A percentile compares a stretch with the other conserved stretches of the same genome.
Evolutionary conservation across 2,113 vertebrate species (phyloP).

Genomic region (Xiphophorus couchianus): DNA sequence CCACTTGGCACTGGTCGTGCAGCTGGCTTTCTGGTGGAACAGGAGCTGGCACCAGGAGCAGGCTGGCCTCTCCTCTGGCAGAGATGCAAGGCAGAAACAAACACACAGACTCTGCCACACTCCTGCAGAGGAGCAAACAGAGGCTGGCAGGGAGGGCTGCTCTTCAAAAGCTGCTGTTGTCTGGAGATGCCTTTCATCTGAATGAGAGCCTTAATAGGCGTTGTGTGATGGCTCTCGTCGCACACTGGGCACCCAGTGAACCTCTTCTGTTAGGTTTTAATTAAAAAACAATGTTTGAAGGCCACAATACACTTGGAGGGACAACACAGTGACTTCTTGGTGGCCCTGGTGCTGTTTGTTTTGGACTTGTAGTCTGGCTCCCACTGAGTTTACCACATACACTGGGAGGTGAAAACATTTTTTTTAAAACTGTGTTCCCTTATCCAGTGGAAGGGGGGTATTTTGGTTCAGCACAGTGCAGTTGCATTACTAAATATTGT

Average conservation of each 20-base stretch:
- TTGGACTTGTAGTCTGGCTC: constrained; percentile 56
- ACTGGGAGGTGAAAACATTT: constrained; percentile 43
- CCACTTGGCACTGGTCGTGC: constrained; percentile 53
- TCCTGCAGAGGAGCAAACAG: constrained; percentile 71
- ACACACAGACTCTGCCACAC: constrained; percentile 57
- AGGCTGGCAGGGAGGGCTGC: constrained; percentile 66
- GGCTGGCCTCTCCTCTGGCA: constrained; percentile 58
- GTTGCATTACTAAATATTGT: neutral
- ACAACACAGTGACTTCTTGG: constrained; percentile 62
- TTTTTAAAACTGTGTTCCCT: constrained; percentile 33
- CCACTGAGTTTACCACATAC: constrained; percentile 59
- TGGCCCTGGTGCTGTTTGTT: constrained; percentile 65
- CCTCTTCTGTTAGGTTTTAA: constrained; percentile 68
- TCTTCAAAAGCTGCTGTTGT: constrained; percentile 74
- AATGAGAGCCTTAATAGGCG: constrained; percentile 70
- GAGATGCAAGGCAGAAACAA: constrained; percentile 48
- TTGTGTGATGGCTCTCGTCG: constrained; percentile 59
- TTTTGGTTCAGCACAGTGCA: constrained; percentile 3
- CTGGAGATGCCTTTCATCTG: constrained; percentile 71
- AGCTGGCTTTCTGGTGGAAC: constrained; percentile 55
- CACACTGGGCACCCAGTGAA: constrained; percentile 62
- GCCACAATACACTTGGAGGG: constrained; percentile 64
- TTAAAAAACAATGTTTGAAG: constrained; percentile 73
- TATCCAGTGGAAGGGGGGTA: neutral
- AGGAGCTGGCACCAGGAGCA: constrained; percentile 60